phyloP scores from a whole-genome alignment of 2,888 invertebrate species.

The Adineta ricciae region DNA sequence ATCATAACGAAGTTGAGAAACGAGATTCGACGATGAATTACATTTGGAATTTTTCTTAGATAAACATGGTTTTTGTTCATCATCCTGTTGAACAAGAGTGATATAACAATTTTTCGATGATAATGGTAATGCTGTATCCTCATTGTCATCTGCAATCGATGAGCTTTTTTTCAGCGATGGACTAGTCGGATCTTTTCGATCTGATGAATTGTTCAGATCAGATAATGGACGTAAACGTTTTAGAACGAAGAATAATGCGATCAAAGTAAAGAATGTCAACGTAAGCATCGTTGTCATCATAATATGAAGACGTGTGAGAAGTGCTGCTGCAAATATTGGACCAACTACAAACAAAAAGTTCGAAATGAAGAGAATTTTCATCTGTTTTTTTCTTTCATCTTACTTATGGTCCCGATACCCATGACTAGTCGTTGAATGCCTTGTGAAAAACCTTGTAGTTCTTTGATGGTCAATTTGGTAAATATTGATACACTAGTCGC shows the following conservation, averaged over 20 bases:
- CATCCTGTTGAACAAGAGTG: neutral
- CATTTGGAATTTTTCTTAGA: neutral
- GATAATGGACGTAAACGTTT: neutral
- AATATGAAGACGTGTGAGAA: neutral
- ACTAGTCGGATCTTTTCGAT: neutral
- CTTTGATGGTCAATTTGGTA: conserved; percentile 42
- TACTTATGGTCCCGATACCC: conserved; percentile 40
- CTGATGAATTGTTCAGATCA: neutral
- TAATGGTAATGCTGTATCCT: neutral
- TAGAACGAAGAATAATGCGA: neutral
- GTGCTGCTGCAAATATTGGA: conserved; percentile 5
- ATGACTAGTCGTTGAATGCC: conserved; percentile 41
- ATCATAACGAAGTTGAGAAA: neutral
- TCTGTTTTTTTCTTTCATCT: neutral
- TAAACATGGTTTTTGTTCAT: neutral
- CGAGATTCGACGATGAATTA: neutral
- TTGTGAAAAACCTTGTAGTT: conserved; percentile 44
- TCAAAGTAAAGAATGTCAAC: neutral
- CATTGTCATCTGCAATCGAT: neutral
- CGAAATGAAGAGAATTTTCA: no score
- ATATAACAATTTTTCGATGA: conserved; percentile 14
- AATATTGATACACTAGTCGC: conserved; percentile 42
- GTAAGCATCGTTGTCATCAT: conserved; percentile 9
- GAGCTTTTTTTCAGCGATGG: neutral
- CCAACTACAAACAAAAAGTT: neutral